phyloP scores from a whole-genome alignment of 1,140 invertebrate genomes.

The Gonioctena quinquepunctata region DNA sequence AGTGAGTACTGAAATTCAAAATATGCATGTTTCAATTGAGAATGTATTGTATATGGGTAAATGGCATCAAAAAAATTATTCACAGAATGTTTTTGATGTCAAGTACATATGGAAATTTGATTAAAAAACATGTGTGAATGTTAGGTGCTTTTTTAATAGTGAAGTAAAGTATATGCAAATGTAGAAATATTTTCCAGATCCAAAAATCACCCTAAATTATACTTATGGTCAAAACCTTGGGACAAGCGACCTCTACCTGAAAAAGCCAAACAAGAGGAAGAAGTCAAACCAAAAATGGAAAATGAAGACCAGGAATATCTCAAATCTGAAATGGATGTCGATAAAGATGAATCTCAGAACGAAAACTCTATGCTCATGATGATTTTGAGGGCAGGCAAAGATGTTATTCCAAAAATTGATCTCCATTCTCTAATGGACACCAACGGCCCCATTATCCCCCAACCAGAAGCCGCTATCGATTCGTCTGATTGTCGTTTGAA shows the following conservation, averaged over 20 bases:
- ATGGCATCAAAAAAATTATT: no score
- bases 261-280: conserved; percentile 32
- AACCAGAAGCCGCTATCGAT: conserved; percentile 82
- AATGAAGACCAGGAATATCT: conserved; percentile 30
- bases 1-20: conserved; percentile 60
- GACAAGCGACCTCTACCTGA: conserved; percentile 58
- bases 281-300: conserved; percentile 33
- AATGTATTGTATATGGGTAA: no score
- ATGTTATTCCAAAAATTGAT: conserved; percentile 37
- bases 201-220: conserved; percentile 81
- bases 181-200: conserved; percentile 60
- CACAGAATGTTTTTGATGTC: conserved; percentile 5
- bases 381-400: conserved; percentile 41
- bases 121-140: no score
- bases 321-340: conserved; percentile 27
- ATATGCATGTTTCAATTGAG: no score
- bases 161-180: no score
- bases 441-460: conserved; percentile 60
- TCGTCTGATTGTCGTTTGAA: conserved; percentile 75
- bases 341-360: conserved; percentile 26
- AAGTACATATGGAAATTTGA: no score
- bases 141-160: no score
- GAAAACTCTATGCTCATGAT: conserved; percentile 44
- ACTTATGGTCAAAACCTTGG: conserved; percentile 85
- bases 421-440: conserved; percentile 35